phyloP scores from a whole-genome alignment of 2,888 invertebrate species.

The Rhagonycha lutea region DNA sequence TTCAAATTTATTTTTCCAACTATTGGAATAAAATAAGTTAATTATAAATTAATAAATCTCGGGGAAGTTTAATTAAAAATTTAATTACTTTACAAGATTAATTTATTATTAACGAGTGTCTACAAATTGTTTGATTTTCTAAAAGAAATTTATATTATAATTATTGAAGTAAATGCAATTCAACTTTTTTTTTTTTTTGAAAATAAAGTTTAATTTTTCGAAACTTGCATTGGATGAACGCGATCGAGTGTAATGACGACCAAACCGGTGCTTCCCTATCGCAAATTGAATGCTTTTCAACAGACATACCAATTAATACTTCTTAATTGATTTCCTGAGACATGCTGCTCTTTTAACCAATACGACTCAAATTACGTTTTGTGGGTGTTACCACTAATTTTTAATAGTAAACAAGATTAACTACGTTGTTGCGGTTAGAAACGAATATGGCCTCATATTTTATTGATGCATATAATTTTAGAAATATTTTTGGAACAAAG shows the following conservation, averaged over 20 bases:
- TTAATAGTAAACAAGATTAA: neutral
- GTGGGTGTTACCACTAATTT: neutral
- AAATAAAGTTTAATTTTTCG: neutral
- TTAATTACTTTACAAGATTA: neutral
- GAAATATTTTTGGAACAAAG: neutral
- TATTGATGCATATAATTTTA: neutral
- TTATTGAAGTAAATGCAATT: neutral
- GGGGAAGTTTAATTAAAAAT: neutral
- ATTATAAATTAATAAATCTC: neutral
- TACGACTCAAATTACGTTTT: neutral
- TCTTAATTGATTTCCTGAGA: conserved; percentile 7
- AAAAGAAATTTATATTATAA: neutral
- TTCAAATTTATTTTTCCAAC: no score
- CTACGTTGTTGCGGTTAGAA: neutral
- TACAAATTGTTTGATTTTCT: neutral
- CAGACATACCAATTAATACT: conserved; percentile 5
- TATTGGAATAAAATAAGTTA: neutral
- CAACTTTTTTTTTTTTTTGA: neutral
- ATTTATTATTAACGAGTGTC: neutral
- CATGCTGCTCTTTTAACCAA: neutral
- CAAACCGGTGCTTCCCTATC: neutral
- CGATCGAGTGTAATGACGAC: neutral
- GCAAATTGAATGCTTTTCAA: neutral
- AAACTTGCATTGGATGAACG: neutral
- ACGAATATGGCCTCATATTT: neutral